phyloP scores from a whole-genome alignment of 2,113 vertebrate species.

The Anhinga rufa region DNA sequence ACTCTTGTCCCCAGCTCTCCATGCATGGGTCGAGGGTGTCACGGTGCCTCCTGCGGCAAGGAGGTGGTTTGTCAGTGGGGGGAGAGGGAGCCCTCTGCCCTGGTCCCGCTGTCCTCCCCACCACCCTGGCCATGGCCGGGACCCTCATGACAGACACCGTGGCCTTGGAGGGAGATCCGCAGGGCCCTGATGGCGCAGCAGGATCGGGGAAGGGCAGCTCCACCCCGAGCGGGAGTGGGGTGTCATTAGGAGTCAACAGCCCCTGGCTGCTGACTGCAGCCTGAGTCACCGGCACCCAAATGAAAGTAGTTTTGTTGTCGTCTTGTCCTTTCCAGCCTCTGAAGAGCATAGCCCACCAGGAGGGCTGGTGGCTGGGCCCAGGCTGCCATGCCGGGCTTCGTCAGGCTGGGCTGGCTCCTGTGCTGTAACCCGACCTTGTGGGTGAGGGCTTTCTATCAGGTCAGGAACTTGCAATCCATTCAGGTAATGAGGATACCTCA shows the following conservation, averaged over 20 bases:
- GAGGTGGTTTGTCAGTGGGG: not conserved
- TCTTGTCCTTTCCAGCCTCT: conserved; percentile 4
- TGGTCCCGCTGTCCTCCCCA: not conserved
- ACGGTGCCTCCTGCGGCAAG: accelerated
- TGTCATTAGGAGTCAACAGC: conserved; percentile 63
- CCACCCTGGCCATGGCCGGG: not conserved
- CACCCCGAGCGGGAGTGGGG: conserved; percentile 16
- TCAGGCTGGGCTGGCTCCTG: not conserved
- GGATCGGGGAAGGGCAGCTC: conserved; percentile 1
- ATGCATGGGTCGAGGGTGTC: accelerated
- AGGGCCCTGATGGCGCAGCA: not conserved
- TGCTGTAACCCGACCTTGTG: not conserved
- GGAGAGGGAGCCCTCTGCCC: not conserved
- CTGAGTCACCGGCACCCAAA: conserved; percentile 61
- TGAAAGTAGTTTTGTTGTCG: conserved; percentile 68
- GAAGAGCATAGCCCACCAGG: not conserved
- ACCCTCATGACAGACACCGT: conserved; percentile 33
- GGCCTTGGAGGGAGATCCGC: not conserved
- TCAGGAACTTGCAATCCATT: not conserved
- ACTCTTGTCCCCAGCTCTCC: not conserved
- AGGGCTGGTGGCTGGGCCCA: not conserved
- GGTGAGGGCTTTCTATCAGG: not conserved
- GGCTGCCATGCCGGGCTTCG: not conserved
- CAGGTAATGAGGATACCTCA: not conserved
- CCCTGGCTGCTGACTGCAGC: not conserved